phyloP scores from a whole-genome alignment of 2,113 vertebrate species.

The Pluvianellus socialis region DNA sequence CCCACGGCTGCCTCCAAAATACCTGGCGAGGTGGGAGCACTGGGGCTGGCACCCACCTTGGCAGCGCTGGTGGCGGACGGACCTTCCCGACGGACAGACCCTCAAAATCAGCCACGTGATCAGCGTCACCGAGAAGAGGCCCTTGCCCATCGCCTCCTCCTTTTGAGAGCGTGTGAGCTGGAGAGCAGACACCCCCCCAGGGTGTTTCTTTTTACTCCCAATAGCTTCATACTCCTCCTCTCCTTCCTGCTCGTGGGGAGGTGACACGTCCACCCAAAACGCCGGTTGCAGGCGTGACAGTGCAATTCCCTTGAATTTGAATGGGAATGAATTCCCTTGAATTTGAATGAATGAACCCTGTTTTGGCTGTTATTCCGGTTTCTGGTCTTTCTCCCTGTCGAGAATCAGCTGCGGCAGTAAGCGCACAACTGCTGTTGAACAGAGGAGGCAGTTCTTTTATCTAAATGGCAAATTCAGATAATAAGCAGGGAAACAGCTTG shows the following conservation, averaged over 20 bases:
- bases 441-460: not conserved
- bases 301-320: not conserved
- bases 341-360: no score
- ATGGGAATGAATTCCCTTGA: no score
- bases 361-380: not conserved
- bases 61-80: accelerated
- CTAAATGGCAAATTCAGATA: not conserved
- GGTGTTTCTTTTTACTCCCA: not conserved
- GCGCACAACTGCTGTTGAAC: not conserved
- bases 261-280: not conserved
- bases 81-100: not conserved
- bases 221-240: not conserved
- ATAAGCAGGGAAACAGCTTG: not conserved
- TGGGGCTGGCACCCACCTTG: not conserved
- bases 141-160: not conserved
- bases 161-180: not conserved
- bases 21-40: accelerated
- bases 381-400: not conserved
- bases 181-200: not conserved
- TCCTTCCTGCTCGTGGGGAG: accelerated
- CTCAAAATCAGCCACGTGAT: not conserved
- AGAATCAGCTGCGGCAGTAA: not conserved
- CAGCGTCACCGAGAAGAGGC: not conserved
- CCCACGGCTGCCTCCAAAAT: not conserved
- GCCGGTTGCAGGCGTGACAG: not conserved